These are phyloP conservation scores for Girardinichthys multiradiatus DNA, from an alignment of 2,113 vertebrate species.

Conservation along the genomic window DNA sequence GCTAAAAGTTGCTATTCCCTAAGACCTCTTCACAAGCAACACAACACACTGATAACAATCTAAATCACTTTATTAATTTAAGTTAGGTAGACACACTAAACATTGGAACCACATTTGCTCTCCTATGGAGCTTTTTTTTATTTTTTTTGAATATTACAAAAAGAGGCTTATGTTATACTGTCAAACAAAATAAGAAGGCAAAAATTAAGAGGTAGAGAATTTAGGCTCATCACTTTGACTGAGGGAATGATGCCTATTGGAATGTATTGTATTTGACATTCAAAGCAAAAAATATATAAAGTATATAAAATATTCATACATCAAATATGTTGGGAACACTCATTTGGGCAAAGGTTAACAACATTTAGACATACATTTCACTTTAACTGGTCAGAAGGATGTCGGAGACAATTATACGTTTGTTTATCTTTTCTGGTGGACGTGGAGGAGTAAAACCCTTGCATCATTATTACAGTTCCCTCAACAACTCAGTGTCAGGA, in stretches of 20 bases:
- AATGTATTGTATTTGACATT: constrained; percentile 77
- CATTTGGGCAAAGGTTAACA: constrained; percentile 58
- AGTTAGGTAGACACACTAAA: constrained; percentile 87
- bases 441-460: too few species aligned
- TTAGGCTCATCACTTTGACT: constrained; percentile 80
- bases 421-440: constrained; percentile 11
- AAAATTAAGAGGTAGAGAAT: constrained; percentile 85
- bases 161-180: constrained; percentile 77
- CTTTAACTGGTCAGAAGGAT: constrained; percentile 58
- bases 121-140: constrained; percentile 68
- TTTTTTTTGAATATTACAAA: constrained; percentile 68
- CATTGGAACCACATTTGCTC: constrained; percentile 81
- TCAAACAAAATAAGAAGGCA: constrained; percentile 67
- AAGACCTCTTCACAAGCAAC: background rate
- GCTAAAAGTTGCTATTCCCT: background rate
- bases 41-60: constrained; percentile 77
- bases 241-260: constrained; percentile 77
- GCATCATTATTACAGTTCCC: too few species aligned
- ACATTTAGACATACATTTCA: constrained; percentile 71
- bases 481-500: constrained; percentile 20
- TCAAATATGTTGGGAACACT: constrained; percentile 61
- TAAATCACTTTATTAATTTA: constrained; percentile 89
- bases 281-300: constrained; percentile 30
- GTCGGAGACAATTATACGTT: constrained; percentile 32
- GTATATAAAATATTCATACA: constrained; percentile 69